Evolutionary conservation across 2,797 vertebrate species (phyloP).

Genomic region (Tapirus indicus): DNA sequence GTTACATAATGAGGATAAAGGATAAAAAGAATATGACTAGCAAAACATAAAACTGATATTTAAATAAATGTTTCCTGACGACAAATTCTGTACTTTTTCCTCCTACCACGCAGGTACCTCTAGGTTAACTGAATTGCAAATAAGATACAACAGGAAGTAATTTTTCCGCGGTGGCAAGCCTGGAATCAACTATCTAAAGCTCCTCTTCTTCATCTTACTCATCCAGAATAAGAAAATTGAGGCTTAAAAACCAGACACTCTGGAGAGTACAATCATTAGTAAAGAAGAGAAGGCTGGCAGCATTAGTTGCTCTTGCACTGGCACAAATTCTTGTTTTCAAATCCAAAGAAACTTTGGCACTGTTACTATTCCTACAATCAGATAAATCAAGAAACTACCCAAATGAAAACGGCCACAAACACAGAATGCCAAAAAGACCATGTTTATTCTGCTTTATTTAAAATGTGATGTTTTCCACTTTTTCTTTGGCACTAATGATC

Average conservation of each 20-base stretch:
- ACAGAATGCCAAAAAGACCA: background rate
- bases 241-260: background rate
- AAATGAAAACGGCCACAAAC: background rate
- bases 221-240: conserved; percentile 11
- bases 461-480: background rate
- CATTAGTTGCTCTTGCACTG: background rate
- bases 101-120: background rate
- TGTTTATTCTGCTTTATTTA: conserved; percentile 33
- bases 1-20: background rate
- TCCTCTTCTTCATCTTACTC: conserved; percentile 1
- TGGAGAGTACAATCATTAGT: background rate
- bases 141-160: background rate
- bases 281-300: background rate
- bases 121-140: conserved; percentile 23
- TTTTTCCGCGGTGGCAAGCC: background rate
- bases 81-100: background rate
- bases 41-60: background rate
- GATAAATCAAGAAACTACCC: conserved; percentile 34
- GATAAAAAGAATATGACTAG: background rate
- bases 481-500: background rate
- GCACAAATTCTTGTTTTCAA: conserved; percentile 27
- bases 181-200: background rate
- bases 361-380: background rate
- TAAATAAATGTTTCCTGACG: background rate
- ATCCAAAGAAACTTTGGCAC: background rate